Percentiles rank a stretch among this genome's conserved stretches.
phyloP scores from a whole-genome alignment of 2,888 invertebrate species.

The Dioctria rufipes region DNA sequence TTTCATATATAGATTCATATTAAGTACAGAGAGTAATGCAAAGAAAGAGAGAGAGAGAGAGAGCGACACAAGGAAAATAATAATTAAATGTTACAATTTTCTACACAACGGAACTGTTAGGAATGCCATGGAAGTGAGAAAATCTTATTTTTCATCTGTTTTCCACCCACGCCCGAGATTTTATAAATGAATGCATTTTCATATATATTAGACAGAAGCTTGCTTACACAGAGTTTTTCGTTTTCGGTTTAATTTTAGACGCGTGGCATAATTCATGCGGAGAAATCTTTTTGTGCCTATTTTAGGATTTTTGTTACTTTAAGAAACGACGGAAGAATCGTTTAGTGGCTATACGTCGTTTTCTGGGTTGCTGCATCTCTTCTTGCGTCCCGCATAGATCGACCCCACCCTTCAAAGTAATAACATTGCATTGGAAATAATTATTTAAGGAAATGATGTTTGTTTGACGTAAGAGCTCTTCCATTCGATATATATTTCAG shows the following conservation, averaged over 20 bases:
- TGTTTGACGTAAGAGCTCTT: not conserved
- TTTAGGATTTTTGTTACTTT: constrained; percentile 45
- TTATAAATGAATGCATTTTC: constrained; percentile 50
- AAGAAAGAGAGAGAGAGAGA: not conserved
- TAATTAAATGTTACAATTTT: constrained; percentile 29
- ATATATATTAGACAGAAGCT: not conserved
- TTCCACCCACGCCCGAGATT: constrained; percentile 35
- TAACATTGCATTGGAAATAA: not conserved
- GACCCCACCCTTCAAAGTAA: not conserved
- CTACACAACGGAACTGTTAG: not conserved
- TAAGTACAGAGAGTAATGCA: not conserved
- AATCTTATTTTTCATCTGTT: constrained; percentile 17
- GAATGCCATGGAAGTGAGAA: constrained; percentile 32
- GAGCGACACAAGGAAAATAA: constrained; percentile 5
- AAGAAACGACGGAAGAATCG: constrained; percentile 42
- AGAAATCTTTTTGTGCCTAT: constrained; percentile 41
- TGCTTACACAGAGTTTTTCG: constrained; percentile 12
- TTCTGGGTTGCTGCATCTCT: not conserved
- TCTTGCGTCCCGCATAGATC: not conserved
- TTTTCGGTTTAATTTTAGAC: constrained; percentile 42
- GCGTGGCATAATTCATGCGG: constrained; percentile 49
- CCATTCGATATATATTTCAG: constrained; percentile 1
- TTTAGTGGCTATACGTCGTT: constrained; percentile 8
- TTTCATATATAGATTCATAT: not conserved
- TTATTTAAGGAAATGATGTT: not conserved